Percentiles rank a stretch among this genome's conserved stretches.
Evolutionary conservation across 2,797 vertebrate species (phyloP).

Genomic region (Mus caroli): DNA sequence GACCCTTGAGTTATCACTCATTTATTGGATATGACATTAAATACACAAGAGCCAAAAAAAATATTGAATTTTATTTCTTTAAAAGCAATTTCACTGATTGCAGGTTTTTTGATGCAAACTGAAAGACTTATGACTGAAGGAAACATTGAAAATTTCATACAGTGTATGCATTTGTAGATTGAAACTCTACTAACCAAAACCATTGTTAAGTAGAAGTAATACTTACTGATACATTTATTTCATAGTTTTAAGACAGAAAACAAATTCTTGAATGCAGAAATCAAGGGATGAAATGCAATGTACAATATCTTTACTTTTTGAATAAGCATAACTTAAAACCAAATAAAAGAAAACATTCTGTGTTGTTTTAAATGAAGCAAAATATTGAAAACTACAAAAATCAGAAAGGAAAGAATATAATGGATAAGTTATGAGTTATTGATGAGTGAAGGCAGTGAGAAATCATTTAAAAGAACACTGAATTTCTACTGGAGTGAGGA

Average conservation of each 20-base stretch:
- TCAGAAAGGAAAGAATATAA: neutral
- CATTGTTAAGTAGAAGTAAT: neutral
- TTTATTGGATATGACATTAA: neutral
- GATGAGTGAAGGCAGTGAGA: neutral
- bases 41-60: neutral
- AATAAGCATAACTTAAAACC: neutral
- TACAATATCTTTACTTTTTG: neutral
- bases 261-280: neutral
- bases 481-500: neutral
- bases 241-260: neutral
- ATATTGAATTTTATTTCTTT: neutral
- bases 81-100: neutral
- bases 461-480: neutral
- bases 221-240: neutral
- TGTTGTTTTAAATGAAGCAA: neutral
- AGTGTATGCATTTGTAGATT: neutral
- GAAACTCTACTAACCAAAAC: neutral
- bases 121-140: neutral
- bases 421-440: neutral
- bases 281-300: neutral
- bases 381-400: neutral
- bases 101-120: neutral
- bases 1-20: neutral
- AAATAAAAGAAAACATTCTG: neutral
- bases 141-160: neutral